phyloP scores from a whole-genome alignment of 1,140 invertebrate species.

The Latrodectus geometricus region DNA sequence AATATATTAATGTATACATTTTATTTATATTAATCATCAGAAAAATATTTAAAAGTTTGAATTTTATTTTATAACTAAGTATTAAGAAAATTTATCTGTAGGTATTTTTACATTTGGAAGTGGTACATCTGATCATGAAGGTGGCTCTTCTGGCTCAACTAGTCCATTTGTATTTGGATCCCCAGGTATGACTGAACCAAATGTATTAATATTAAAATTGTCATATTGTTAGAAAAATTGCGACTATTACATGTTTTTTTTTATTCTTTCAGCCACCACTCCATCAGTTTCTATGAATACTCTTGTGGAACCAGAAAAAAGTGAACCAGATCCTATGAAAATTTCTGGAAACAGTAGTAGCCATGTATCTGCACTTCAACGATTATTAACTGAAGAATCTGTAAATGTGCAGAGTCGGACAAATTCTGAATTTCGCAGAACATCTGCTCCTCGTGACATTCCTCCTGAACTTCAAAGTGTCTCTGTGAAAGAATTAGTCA shows the following conservation, averaged over 20 bases:
- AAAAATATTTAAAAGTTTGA: too few species aligned
- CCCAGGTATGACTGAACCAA: conserved; percentile 41
- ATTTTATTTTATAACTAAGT: too few species aligned
- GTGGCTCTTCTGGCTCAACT: conserved; percentile 63
- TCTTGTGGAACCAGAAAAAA: conserved; percentile 59
- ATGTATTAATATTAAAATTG: background rate
- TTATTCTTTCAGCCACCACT: conserved; percentile 56
- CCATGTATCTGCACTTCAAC: conserved; percentile 53
- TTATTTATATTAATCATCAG: too few species aligned
- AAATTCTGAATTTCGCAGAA: conserved; percentile 67
- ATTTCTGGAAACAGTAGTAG: conserved; percentile 21
- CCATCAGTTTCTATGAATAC: conserved; percentile 64
- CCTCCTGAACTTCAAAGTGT: conserved; percentile 79
- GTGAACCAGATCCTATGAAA: conserved; percentile 45
- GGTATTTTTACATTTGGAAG: conserved; percentile 64
- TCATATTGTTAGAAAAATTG: too few species aligned
- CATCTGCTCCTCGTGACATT: conserved; percentile 66
- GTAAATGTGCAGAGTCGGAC: conserved; percentile 29
- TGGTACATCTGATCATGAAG: conserved; percentile 65
- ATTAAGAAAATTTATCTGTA: background rate
- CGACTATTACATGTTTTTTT: too few species aligned
- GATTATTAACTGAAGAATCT: conserved; percentile 50
- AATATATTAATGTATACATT: too few species aligned
- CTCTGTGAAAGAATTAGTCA: conserved; percentile 83
- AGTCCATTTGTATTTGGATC: conserved; percentile 65